Base-by-base conservation (phyloP, 2,113 vertebrate genomes). In the Pterocles gutturalis region DNA sequence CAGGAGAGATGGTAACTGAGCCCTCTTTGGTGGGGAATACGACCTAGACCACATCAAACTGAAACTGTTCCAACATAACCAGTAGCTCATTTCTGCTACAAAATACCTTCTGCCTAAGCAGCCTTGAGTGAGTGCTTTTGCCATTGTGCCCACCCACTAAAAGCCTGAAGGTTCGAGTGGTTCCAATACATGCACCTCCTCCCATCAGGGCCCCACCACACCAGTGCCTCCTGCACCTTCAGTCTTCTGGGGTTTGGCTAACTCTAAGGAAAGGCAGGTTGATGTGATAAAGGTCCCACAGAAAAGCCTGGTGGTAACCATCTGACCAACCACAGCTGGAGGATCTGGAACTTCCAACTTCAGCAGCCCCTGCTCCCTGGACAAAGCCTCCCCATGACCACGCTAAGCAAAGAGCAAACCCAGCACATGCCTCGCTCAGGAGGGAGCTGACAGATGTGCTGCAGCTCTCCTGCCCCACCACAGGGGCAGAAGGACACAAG, bases 351-450 rank as follows among this genome's bases (percentile, higher is more conserved):
- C 28, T 33, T 25, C 36, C 28, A 64, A 41, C 7, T 45, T 25
- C 46, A 3, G 4, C 15, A 33, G 57, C 20, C 20, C 22, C 29
- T 13, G 5, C 55, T 53, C 28, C 33, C 48, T 28, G 34, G 43
- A 19, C n/a, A 60, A 4, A 64, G 55, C 26, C 85, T 3, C 28
- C 17, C 6, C 34, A 18, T 7, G 34, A 9, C 57, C 43, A 29
- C 3, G 0, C 9, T 5, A 13, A 43, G 48, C 28, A 16, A 45
- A 75, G n/a, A 62, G 55, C 85, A n/a, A 58, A 34, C 7, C 45
- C 66, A 51, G 28, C 57, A 58, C 0, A 1, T 21, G 28, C 49
- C 58, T 17, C 0, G 0, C 34, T 81, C 41, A 4, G 73, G 45
- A 69, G 8, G 20, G 53, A 93, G 77, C 13, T 4, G 49, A 21